Conservation (phyloP, 1,140 invertebrate species). For the Drosophila rufa region DNA sequence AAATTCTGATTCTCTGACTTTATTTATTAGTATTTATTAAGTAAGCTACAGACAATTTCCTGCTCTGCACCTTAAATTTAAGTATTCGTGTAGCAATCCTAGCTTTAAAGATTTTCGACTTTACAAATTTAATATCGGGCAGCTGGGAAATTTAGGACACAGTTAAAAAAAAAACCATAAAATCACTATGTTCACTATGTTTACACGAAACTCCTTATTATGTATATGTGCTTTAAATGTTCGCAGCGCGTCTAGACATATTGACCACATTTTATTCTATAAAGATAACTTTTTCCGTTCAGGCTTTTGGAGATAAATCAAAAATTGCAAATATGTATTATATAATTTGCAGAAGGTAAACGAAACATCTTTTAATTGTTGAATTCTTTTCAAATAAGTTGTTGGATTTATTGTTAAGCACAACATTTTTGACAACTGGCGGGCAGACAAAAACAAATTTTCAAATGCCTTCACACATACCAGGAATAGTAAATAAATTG, state of each 20-base stretch:
- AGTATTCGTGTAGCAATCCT: too few relatives aligned
- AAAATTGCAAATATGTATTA: background rate
- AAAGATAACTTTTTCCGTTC: background rate
- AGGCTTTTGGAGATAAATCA: background rate
- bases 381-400: background rate
- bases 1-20: too few relatives aligned
- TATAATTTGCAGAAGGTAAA: background rate
- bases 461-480: slow-evolving; percentile 17
- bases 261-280: background rate
- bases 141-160: too few relatives aligned
- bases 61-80: too few relatives aligned
- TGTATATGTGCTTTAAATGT: background rate
- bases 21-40: too few relatives aligned
- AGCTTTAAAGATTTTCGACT: too few relatives aligned
- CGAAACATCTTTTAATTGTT: slow-evolving; percentile 3
- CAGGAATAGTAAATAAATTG: slow-evolving; percentile 3
- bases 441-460: background rate
- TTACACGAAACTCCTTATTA: background rate
- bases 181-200: too few relatives aligned
- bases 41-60: too few relatives aligned
- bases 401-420: background rate
- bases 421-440: background rate
- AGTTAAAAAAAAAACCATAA: too few relatives aligned
- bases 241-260: background rate
- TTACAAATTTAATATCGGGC: too few relatives aligned